These are phyloP conservation scores for Drosophila biarmipes DNA, from an alignment of 1,140 invertebrate genomes.

Conservation along the genomic window DNA sequence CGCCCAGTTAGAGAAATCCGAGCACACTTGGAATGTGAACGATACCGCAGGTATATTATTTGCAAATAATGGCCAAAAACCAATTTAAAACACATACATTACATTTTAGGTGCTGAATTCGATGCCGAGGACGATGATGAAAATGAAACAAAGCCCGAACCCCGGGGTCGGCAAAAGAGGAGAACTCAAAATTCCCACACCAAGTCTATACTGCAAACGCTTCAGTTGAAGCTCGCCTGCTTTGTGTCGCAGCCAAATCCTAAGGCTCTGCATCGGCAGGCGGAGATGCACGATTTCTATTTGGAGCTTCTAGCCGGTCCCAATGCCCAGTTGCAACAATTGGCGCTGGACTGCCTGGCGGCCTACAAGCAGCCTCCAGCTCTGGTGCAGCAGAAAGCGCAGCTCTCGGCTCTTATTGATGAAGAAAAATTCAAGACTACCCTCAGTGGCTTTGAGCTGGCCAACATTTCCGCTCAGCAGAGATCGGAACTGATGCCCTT, in stretches of 20 bases:
- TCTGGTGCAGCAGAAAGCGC: slow-evolving; percentile 90
- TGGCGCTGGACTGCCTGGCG: slow-evolving; percentile 93
- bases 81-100: slow-evolving; percentile 7
- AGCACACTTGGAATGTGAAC: slow-evolving; percentile 67
- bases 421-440: slow-evolving; percentile 95
- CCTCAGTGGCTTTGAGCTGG: slow-evolving; percentile 91
- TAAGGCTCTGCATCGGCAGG: slow-evolving; percentile 90
- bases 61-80: background rate
- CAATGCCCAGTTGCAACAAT: slow-evolving; percentile 92
- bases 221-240: slow-evolving; percentile 86
- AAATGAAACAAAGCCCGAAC: slow-evolving; percentile 18
- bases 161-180: slow-evolving; percentile 17
- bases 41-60: slow-evolving; percentile 24
- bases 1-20: slow-evolving; percentile 80
- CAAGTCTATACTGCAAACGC: slow-evolving; percentile 77
- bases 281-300: slow-evolving; percentile 90
- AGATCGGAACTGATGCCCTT: slow-evolving; percentile 91
- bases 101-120: slow-evolving; percentile 51
- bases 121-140: slow-evolving; percentile 55
- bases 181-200: slow-evolving; percentile 35
- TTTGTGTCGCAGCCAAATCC: slow-evolving; percentile 93
- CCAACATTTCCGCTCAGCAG: slow-evolving; percentile 88
- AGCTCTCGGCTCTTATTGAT: slow-evolving; percentile 91
- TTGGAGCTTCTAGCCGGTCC: slow-evolving; percentile 91
- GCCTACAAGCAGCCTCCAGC: slow-evolving; percentile 92